These are phyloP conservation scores for Cyprinodon tularosa DNA, from an alignment of 2,113 vertebrate species.

Conservation along the genomic window DNA sequence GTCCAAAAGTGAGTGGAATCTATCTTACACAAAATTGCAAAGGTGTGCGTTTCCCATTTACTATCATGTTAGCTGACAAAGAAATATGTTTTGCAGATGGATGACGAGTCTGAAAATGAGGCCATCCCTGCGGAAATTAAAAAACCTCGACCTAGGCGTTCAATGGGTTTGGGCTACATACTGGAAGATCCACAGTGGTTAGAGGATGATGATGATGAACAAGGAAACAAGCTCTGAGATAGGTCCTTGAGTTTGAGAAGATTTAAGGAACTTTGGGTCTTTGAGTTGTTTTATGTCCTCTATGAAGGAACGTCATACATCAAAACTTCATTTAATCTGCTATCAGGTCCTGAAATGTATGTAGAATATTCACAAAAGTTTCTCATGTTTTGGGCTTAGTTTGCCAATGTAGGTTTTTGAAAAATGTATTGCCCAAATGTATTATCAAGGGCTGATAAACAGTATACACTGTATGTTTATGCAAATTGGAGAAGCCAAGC, in stretches of 20 bases:
- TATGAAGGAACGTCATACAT: not conserved
- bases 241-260: too few species aligned
- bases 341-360: not conserved
- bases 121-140: fast-evolving
- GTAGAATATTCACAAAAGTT: not conserved
- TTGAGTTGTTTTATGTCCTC: too few species aligned
- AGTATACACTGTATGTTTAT: too few species aligned
- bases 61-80: not conserved
- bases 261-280: too few species aligned
- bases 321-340: not conserved
- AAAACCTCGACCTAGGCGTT: constrained; percentile 1
- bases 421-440: too few species aligned
- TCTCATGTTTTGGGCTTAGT: not conserved
- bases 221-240: not conserved
- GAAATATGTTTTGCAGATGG: constrained; percentile 33
- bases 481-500: too few species aligned
- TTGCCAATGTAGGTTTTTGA: not conserved
- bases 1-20: constrained; percentile 54
- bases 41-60: not conserved
- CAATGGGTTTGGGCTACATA: constrained; percentile 62
- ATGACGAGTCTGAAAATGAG: not conserved
- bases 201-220: constrained; percentile 14
- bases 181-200: constrained; percentile 65
- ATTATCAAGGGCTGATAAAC: too few species aligned
- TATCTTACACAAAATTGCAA: not conserved